Evolutionary conservation across 2,888 invertebrate species (phyloP), one percentile per base, ranked within the genome.

Genomic region (Drosophila greeni): DNA sequence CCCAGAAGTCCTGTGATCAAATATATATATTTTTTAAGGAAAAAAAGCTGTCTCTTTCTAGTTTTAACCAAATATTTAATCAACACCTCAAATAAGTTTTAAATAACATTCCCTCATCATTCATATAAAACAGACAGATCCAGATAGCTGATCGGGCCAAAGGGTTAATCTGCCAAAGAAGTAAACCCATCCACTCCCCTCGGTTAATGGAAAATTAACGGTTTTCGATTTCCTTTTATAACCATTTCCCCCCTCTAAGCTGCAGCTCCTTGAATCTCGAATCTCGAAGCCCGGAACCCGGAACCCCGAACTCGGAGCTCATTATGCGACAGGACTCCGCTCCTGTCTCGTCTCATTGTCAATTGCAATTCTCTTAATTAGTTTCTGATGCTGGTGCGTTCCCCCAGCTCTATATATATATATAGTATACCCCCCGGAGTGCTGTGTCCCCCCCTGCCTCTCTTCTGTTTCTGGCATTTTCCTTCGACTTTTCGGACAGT

Each of bases 361-460:
- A 70, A 66, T 74, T 73, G 75, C 61, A 67, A 75, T 67, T 65
- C 67, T 73, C 75, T 75, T 74, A 74, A 74, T 74, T 74, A 74
- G 74, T 74, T 74, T 74, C 70, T 73, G 67, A 72, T 73, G 72
- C 65, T 53, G 34, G 47, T 53, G 57, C 51, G 42, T 65, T 51
- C 36, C 54, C 54, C 20, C 51, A 37, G 20, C 52, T 54, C 29
- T 31, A 20, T 39, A 1, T 39, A 20, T 6, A 2, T 39, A 39
- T 20, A 40, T 20, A 40, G 23, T 8, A 18, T 23, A 18, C 20
- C 40, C 37, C 37, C 37, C 26, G 11, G 37, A 18, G 12, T 12
- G 23, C 29, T 11, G 51, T 14, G 24, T 7, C 24, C 24, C 18
- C 39, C 12, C 20, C 24, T 9, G 20, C 40, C 24, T 6, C 6